Evolutionary conservation across 2,113 vertebrate species (phyloP).

Genomic region (Oryzias curvinotus): DNA sequence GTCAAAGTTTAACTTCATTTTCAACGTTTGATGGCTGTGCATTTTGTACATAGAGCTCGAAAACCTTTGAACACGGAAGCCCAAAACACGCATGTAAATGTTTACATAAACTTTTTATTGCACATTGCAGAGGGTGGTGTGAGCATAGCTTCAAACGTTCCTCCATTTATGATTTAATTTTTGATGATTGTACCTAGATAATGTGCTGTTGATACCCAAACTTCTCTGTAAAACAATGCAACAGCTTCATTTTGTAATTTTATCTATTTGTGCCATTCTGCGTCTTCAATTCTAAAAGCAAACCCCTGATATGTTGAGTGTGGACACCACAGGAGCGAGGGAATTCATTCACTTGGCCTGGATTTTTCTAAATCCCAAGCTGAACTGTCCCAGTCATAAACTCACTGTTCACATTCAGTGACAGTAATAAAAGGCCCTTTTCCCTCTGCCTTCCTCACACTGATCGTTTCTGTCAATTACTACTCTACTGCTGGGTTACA

Average conservation of each 20-base stretch:
- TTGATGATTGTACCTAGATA: too few species aligned
- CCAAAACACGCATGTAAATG: too few species aligned
- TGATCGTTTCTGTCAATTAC: conserved; percentile 66
- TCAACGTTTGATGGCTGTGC: too few species aligned
- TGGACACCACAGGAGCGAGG: conserved; percentile 29
- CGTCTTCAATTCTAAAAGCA: conserved; percentile 29
- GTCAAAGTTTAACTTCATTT: too few species aligned
- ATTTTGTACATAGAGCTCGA: too few species aligned
- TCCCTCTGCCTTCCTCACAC: conserved; percentile 38
- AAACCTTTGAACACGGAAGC: too few species aligned
- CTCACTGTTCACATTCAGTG: conserved; percentile 34
- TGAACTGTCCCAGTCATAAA: conserved; percentile 48
- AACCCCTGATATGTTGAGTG: conserved; percentile 20
- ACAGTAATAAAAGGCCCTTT: conserved; percentile 50
- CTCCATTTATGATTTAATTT: too few species aligned
- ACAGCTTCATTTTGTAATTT: conserved; percentile 13
- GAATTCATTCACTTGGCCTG: conserved; percentile 31
- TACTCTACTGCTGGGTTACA: conserved; percentile 29
- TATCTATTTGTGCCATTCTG: conserved; percentile 23
- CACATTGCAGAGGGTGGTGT: too few species aligned
- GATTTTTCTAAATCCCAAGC: conserved; percentile 37
- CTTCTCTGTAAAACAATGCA: too few species aligned
- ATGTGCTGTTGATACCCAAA: too few species aligned
- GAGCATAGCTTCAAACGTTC: too few species aligned
- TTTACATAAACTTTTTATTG: too few species aligned